Evolutionary conservation across 2,888 invertebrate genomes (phyloP).

Genomic region (Acrobasis repandana): DNA sequence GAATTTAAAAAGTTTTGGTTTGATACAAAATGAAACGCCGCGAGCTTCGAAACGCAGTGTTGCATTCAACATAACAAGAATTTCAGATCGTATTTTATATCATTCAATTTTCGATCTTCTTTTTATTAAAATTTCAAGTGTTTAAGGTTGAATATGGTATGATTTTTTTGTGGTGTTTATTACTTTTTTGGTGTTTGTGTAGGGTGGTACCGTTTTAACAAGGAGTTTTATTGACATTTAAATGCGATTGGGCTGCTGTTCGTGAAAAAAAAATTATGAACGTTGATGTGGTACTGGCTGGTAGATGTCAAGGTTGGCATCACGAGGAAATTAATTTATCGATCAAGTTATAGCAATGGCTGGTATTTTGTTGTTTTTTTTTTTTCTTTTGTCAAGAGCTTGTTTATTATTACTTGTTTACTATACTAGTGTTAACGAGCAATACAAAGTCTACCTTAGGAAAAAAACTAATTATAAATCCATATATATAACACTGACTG

Average conservation of each 20-base stretch:
- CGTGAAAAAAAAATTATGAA: slow-evolving; percentile 1
- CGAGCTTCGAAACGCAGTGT: slow-evolving; percentile 9
- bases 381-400: too few relatives aligned
- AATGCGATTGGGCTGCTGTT: slow-evolving; percentile 21
- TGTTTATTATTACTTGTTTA: neutral
- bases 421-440: neutral
- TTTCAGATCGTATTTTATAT: slow-evolving; percentile 41
- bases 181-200: slow-evolving; percentile 30
- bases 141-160: slow-evolving; percentile 10
- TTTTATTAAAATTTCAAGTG: slow-evolving; percentile 29
- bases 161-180: slow-evolving; percentile 32
- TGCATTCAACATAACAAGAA: slow-evolving; percentile 49
- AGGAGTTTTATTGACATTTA: slow-evolving; percentile 23
- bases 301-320: slow-evolving; percentile 10
- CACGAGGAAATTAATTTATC: slow-evolving; percentile 5
- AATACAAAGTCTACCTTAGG: neutral
- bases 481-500: too few relatives aligned
- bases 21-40: neutral
- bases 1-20: slow-evolving; percentile 10
- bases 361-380: neutral
- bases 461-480: too few relatives aligned
- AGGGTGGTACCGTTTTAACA: slow-evolving; percentile 50
- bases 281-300: slow-evolving; percentile 1
- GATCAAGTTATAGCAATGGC: neutral
- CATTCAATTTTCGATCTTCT: slow-evolving; percentile 45